Evolutionary conservation across 2,888 invertebrate species (phyloP).

Genomic region (Craniophora ligustri): DNA sequence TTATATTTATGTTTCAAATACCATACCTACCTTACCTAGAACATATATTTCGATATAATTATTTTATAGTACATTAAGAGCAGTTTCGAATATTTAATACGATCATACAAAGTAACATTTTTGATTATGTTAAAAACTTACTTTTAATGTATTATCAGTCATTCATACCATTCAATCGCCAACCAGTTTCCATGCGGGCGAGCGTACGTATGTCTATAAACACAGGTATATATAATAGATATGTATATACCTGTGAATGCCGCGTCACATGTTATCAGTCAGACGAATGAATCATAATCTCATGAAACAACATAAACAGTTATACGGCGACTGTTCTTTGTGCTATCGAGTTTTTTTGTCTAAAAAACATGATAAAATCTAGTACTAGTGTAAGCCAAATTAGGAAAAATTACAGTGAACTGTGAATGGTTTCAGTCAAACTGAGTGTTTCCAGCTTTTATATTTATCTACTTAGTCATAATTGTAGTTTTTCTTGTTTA

Average conservation of each 20-base stretch:
- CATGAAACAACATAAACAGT: conserved; percentile 58
- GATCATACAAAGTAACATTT: not conserved
- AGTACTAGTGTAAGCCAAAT: conserved; percentile 3
- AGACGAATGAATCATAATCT: conserved; percentile 62
- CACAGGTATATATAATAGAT: conserved; percentile 19
- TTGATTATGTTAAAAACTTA: conserved; percentile 2
- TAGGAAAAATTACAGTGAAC: conserved; percentile 9
- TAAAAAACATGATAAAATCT: conserved; percentile 13
- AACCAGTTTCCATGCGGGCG: conserved; percentile 17
- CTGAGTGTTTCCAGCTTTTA: conserved; percentile 2
- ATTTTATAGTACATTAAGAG: too few relatives aligned
- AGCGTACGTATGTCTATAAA: conserved; percentile 3
- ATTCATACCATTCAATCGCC: conserved; percentile 22
- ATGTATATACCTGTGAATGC: conserved; percentile 41
- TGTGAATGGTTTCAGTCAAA: conserved; percentile 9
- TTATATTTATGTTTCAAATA: not conserved
- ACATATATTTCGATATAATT: too few relatives aligned
- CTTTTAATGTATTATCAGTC: conserved; percentile 4
- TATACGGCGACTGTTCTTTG: conserved; percentile 43
- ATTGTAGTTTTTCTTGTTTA: conserved; percentile 16
- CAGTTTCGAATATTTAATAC: too few relatives aligned
- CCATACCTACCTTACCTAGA: too few relatives aligned
- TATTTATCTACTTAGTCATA: conserved; percentile 38
- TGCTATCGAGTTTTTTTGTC: conserved; percentile 25
- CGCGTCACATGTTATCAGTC: conserved; percentile 64